A percentile compares a stretch with the other conserved stretches of the same genome.
Conservation (phyloP, 2,888 invertebrate species). For the Ectropis crepuscularia region DNA sequence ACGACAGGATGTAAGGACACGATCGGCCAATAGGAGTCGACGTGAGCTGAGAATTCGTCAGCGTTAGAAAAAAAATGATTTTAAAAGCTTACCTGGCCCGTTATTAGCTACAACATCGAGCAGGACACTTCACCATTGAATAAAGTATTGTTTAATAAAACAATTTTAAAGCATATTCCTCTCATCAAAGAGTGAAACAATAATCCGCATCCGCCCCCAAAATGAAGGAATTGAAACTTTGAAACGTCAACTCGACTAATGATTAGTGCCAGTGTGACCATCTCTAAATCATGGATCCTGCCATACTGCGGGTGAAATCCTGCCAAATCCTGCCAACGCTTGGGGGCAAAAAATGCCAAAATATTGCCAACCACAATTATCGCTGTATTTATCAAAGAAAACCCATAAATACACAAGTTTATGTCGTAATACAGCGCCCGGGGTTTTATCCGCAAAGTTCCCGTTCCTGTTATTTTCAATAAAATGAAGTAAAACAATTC, state of each 20-base stretch:
- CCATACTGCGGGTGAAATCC: too few relatives aligned
- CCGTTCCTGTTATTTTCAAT: too few relatives aligned
- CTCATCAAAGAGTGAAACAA: constrained; percentile 47
- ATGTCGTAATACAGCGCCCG: too few relatives aligned
- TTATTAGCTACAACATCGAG: constrained; percentile 53
- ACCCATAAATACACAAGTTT: too few relatives aligned
- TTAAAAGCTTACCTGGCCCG: constrained; percentile 52
- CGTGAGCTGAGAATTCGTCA: background rate
- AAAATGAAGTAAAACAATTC: too few relatives aligned
- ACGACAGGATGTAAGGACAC: constrained; percentile 61
- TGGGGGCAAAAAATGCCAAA: too few relatives aligned
- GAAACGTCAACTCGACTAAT: constrained; percentile 36
- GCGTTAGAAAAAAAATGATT: background rate
- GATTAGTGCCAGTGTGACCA: too few relatives aligned
- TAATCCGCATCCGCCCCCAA: constrained; percentile 74
- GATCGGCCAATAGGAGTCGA: constrained; percentile 53
- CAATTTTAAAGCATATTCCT: constrained; percentile 57
- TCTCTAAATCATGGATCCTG: too few relatives aligned
- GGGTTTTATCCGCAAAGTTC: too few relatives aligned
- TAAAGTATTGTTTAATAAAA: constrained; percentile 32
- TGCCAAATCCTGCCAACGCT: too few relatives aligned
- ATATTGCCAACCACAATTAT: too few relatives aligned
- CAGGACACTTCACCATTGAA: constrained; percentile 33
- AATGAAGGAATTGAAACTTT: constrained; percentile 64
- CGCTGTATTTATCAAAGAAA: too few relatives aligned